These are phyloP conservation scores for Acanthococcus lagerstroemiae DNA, from an alignment of 2,888 invertebrate species.

Conservation along the genomic window DNA sequence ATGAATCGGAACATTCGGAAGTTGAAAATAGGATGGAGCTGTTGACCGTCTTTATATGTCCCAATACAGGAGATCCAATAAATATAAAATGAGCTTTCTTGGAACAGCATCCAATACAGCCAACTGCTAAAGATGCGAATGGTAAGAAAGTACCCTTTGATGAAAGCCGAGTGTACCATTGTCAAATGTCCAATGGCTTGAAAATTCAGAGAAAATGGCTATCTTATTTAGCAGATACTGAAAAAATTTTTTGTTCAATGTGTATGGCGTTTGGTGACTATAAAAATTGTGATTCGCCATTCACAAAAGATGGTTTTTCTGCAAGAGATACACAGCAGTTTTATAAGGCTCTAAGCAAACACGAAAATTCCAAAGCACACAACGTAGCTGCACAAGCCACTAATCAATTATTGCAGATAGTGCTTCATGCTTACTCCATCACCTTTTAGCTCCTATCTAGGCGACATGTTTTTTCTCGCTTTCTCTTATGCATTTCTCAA, in stretches of 20 bases:
- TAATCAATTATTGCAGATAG: background rate
- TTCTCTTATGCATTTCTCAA: no score
- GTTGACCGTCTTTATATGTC: constrained; percentile 6
- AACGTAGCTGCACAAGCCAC: background rate
- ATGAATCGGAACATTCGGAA: background rate
- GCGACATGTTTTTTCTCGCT: no score
- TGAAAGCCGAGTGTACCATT: background rate
- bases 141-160: constrained; percentile 8
- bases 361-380: background rate
- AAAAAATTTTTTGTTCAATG: background rate
- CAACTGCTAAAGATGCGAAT: constrained; percentile 7
- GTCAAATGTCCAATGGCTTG: background rate
- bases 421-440: no score
- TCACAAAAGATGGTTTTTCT: background rate
- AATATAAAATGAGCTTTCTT: constrained; percentile 12
- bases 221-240: background rate
- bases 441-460: no score
- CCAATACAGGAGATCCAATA: background rate
- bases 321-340: background rate
- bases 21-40: background rate
- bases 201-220: background rate
- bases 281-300: background rate
- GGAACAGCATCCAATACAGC: constrained; percentile 9
- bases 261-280: background rate
- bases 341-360: background rate